Conservation (phyloP, 2,888 invertebrate species). For the Amblyteles armatorius region DNA sequence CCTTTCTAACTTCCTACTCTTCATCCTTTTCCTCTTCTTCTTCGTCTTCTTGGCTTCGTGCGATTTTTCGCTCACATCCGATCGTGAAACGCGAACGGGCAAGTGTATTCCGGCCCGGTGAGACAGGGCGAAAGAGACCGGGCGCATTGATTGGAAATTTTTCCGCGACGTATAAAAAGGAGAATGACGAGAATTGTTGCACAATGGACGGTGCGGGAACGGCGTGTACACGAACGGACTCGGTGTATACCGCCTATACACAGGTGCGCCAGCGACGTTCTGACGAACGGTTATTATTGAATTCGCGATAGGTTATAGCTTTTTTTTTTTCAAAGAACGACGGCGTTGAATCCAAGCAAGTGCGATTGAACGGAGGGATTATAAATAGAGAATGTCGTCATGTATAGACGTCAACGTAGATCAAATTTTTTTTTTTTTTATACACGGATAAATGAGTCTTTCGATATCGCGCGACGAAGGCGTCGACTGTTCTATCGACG, state of each 20-base stretch:
- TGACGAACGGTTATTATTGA: constrained; percentile 10
- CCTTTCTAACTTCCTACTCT: not conserved
- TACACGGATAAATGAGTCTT: not conserved
- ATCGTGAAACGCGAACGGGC: constrained; percentile 41
- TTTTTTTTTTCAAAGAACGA: not conserved
- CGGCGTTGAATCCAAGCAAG: not conserved
- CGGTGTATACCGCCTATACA: not conserved
- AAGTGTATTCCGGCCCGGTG: constrained; percentile 19
- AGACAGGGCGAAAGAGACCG: not conserved
- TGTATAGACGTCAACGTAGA: not conserved
- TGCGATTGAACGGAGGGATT: not conserved
- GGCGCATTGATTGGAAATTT: constrained; percentile 40
- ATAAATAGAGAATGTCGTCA: not conserved
- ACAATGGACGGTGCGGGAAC: not conserved
- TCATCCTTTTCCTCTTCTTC: not conserved
- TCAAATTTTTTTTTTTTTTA: not conserved
- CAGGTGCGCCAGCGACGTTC: not conserved
- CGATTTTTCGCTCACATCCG: constrained; percentile 25
- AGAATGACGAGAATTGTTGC: constrained; percentile 9
- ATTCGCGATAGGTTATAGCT: not conserved
- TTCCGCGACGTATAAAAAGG: constrained; percentile 13
- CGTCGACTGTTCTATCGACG: constrained; percentile 1
- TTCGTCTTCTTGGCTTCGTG: too few species aligned
- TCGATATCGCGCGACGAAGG: not conserved
- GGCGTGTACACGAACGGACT: not conserved